phyloP scores from a whole-genome alignment of 2,888 invertebrate genomes.

The Ochropleura leucogaster region DNA sequence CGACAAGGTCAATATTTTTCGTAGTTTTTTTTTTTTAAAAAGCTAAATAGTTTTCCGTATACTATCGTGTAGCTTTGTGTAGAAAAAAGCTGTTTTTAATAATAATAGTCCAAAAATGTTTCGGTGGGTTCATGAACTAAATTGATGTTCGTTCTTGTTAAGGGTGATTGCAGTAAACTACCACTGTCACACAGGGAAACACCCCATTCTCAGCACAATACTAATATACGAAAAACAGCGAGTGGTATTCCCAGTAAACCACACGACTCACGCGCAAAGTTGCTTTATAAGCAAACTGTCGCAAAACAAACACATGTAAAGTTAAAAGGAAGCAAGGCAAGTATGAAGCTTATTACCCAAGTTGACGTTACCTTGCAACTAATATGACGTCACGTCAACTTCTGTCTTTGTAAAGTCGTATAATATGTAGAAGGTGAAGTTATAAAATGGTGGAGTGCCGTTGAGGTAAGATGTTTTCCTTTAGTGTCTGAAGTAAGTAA shows the following conservation, averaged over 20 bases:
- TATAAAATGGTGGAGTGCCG: conserved; percentile 15
- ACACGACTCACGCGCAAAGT: conserved; percentile 9
- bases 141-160: background rate
- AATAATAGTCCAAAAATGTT: background rate
- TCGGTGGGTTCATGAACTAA: background rate
- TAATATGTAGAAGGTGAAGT: conserved; percentile 17
- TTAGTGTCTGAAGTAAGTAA: background rate
- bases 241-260: conserved; percentile 12
- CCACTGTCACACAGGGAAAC: background rate
- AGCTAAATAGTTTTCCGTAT: background rate
- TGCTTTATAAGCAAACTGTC: conserved; percentile 29
- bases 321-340: conserved; percentile 45
- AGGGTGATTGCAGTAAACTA: background rate
- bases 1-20: background rate
- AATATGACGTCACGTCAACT: conserved; percentile 46
- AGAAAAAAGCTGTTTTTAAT: background rate
- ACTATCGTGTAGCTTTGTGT: background rate
- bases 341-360: conserved; percentile 55
- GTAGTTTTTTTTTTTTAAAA: background rate
- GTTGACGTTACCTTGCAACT: conserved; percentile 53
- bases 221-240: background rate
- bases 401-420: conserved; percentile 42
- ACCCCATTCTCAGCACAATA: background rate
- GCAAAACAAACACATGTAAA: conserved; percentile 29
- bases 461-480: conserved; percentile 5